A percentile compares a stretch with the other conserved stretches of the same genome.
Evolutionary conservation across 1,140 invertebrate species (phyloP).

Genomic region (Hesperophylax magnus): DNA sequence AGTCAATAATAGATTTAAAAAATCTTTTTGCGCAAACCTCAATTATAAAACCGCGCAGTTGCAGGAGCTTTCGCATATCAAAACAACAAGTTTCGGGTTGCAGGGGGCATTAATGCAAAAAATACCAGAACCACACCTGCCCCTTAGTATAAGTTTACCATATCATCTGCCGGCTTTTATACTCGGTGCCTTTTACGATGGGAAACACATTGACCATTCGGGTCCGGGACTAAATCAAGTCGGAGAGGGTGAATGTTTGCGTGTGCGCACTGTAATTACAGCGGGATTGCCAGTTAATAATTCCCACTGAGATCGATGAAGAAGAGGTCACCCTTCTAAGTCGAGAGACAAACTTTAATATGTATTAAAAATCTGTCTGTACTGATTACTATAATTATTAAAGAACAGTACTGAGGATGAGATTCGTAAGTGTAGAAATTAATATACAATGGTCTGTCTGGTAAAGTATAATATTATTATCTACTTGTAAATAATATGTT

Average conservation of each 20-base stretch:
- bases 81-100: neutral
- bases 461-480: too few species aligned
- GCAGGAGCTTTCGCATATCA: slow-evolving; percentile 9
- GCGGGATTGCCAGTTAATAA: slow-evolving; percentile 27
- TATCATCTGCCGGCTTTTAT: neutral
- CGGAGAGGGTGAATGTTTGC: slow-evolving; percentile 21
- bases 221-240: slow-evolving; percentile 18
- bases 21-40: neutral
- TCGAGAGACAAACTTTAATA: neutral
- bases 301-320: slow-evolving; percentile 16
- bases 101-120: neutral
- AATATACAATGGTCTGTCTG: too few species aligned
- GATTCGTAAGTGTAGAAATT: too few species aligned
- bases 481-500: too few species aligned
- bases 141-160: too few species aligned
- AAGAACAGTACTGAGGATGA: too few species aligned
- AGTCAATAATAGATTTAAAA: neutral
- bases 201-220: neutral
- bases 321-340: neutral
- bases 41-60: neutral
- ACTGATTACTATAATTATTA: too few species aligned
- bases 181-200: neutral
- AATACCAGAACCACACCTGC: neutral
- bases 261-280: slow-evolving; percentile 17
- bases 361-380: too few species aligned